A percentile compares a stretch with the other conserved stretches of the same genome.
Evolutionary conservation across 2,888 invertebrate species (phyloP).

Genomic region (Orthonychiurus folsomi): DNA sequence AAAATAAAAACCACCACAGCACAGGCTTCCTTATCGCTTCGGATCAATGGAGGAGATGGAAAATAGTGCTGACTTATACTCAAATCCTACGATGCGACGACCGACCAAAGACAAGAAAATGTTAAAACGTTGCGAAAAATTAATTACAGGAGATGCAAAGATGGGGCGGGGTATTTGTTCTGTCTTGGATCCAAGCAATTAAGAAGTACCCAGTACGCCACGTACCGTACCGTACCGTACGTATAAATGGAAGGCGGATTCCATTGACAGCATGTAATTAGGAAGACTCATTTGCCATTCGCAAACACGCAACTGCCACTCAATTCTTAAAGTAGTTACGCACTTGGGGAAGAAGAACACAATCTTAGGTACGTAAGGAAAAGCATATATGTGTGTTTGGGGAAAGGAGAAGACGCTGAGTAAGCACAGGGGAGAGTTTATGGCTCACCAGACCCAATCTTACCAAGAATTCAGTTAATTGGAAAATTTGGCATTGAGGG

Average conservation of each 20-base stretch:
- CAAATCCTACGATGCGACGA: background rate
- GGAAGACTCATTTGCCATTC: background rate
- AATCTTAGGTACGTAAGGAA: too few relatives aligned
- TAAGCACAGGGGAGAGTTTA: too few relatives aligned
- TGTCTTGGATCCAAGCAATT: background rate
- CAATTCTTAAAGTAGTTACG: background rate
- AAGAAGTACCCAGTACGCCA: background rate
- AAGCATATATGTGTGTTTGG: too few relatives aligned
- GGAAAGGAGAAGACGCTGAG: too few relatives aligned
- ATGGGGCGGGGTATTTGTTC: background rate
- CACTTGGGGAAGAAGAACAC: too few relatives aligned
- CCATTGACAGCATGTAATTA: background rate
- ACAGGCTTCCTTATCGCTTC: background rate
- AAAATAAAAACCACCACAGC: background rate
- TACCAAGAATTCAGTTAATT: too few relatives aligned
- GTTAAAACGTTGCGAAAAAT: background rate
- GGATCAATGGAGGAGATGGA: too few relatives aligned
- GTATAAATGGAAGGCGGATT: background rate
- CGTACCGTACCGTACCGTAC: background rate
- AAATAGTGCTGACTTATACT: too few relatives aligned
- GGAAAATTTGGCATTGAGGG: too few relatives aligned
- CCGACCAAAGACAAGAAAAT: background rate
- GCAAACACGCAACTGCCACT: constrained; percentile 1
- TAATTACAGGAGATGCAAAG: background rate
- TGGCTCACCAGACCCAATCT: too few relatives aligned